Evolutionary conservation across 2,113 vertebrate genomes (phyloP).

Genomic region (Tragelaphus scriptus): DNA sequence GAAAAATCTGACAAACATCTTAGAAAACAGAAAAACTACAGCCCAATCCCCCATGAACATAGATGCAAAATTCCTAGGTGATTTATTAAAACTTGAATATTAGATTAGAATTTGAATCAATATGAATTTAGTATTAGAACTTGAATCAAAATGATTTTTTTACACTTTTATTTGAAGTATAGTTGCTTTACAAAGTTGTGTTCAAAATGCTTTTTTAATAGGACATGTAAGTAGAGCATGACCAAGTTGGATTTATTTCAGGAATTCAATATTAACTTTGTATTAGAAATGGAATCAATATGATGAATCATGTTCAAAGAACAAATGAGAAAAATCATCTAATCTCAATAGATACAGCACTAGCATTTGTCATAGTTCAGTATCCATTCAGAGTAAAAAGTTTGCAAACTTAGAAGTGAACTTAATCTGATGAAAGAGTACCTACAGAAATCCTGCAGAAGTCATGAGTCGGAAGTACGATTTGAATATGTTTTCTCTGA

Average conservation of each 20-base stretch:
- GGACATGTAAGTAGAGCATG: not conserved
- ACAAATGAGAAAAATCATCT: not conserved
- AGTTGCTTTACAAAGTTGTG: not conserved
- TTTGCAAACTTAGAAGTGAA: not conserved
- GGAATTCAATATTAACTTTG: not conserved
- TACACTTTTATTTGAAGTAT: not conserved
- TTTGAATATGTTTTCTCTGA: not conserved
- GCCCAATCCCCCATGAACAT: not conserved
- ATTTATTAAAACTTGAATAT: not conserved
- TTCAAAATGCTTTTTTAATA: not conserved
- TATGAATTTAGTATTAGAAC: not conserved
- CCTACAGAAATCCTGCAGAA: not conserved
- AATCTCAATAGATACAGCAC: not conserved
- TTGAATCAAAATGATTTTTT: not conserved
- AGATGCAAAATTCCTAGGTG: not conserved
- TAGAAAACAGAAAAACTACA: not conserved
- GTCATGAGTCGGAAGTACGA: not conserved
- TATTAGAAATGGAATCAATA: not conserved
- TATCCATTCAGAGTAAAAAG: not conserved
- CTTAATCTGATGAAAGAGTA: not conserved
- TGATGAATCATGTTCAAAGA: not conserved
- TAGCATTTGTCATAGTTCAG: not conserved
- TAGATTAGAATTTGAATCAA: not conserved
- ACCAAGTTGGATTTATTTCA: conserved; percentile 22
- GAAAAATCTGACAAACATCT: not conserved